A percentile compares a stretch with the other conserved stretches of the same genome.
These are phyloP conservation scores for Helicoverpa assulta DNA, from an alignment of 2,888 invertebrate species.

Conservation along the genomic window DNA sequence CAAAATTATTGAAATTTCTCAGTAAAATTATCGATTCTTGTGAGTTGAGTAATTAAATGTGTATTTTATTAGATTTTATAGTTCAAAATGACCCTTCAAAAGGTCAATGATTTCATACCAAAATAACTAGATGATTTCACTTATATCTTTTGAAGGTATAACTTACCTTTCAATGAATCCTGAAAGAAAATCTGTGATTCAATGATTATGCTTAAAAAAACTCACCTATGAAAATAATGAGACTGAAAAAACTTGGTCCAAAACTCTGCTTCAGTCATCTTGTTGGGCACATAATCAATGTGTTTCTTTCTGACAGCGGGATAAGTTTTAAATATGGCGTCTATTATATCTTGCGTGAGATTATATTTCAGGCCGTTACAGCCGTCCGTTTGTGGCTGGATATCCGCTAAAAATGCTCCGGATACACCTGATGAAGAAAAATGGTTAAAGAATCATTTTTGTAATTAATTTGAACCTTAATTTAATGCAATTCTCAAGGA, in stretches of 20 bases:
- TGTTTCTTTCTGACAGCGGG: constrained; percentile 99
- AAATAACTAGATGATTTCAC: too few species aligned
- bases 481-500: too few species aligned
- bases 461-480: too few species aligned
- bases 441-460: too few species aligned
- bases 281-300: constrained; percentile 98
- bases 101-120: too few species aligned
- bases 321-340: constrained; percentile 99
- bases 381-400: constrained; percentile 99
- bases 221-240: constrained; percentile 95
- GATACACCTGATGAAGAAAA: constrained; percentile 90
- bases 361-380: constrained; percentile 99
- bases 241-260: constrained; percentile 99
- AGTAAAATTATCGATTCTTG: too few species aligned
- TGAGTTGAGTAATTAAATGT: too few species aligned
- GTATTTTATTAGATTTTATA: too few species aligned
- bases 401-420: constrained; percentile 96
- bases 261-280: constrained; percentile 98
- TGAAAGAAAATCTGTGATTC: neutral
- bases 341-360: constrained; percentile 98
- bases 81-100: too few species aligned
- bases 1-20: too few species aligned
- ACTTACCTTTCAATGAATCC: neutral
- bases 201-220: too few species aligned
- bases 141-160: too few species aligned